Base-by-base conservation (phyloP, 1,140 invertebrate genomes). In the Drosophila teissieri region DNA sequence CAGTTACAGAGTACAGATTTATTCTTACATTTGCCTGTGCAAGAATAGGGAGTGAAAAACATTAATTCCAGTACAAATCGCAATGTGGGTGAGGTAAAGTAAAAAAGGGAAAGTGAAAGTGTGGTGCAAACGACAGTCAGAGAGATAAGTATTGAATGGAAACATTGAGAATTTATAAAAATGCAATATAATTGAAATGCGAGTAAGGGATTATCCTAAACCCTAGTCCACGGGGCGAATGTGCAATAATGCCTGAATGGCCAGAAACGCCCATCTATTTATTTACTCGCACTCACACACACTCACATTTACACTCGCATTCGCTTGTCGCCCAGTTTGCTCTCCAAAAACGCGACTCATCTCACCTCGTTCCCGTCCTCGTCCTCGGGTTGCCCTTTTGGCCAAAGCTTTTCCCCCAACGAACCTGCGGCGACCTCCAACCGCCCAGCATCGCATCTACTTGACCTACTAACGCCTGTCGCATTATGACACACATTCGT, bases 401-500 rank as follows among this genome's bases (percentile, higher is more conserved):
- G 78, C 78, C 73, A 80, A 58, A 73, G 72, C 72, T 74, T 74
- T 76, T 64, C 73, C 37, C 37, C 19, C 24, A 15, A 36, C 27
- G 36, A 72, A 58, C 68, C 67, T 73, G 65, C 67, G 57, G 73
- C 73, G 53, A 77, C 83, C 83, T 85, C 78, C 83, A 88, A 88
- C 60, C 73, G 58, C 58, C 77, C 62, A 74, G 57, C 80, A 68
- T 79, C 74, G 78, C 77, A 83, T 79, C 79, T 69, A 88, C 80
- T 89, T 88, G 83, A 88, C 83, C 83, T 88, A 88, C 76, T 88
- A 88, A 88, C 80, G 69, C 74, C 80, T 86, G 83, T 88, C 83
- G 83, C 83, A 88, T 88, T 88, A 88, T 88, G 80, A 89, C 84
- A 88, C 76, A 88, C 84, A 89, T 89, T 83, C 80, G 81, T 86